These are phyloP conservation scores for Enhydra lutris DNA, from an alignment of 2,113 vertebrate species.

Conservation along the genomic window DNA sequence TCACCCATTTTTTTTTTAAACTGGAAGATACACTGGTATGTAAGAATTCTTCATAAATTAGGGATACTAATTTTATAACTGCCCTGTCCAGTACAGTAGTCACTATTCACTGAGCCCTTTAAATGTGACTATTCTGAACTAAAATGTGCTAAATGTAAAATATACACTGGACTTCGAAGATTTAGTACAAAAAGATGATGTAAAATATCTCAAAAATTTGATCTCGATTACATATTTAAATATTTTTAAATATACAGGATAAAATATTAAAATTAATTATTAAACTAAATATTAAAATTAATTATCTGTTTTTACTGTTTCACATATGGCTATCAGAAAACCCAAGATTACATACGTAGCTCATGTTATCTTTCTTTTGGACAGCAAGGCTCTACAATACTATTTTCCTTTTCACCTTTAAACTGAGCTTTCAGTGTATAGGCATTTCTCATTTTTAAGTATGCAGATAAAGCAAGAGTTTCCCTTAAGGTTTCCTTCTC, in stretches of 20 bases:
- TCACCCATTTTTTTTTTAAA: not conserved
- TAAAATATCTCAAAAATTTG: not conserved
- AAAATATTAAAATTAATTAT: conserved; percentile 5
- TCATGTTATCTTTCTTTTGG: not conserved
- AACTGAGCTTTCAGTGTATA: not conserved
- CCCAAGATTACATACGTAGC: not conserved
- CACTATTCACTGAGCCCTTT: not conserved
- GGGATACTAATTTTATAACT: not conserved
- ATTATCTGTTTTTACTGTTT: not conserved
- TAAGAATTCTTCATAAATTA: conserved; percentile 16
- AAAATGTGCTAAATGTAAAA: not conserved
- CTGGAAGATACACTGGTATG: not conserved
- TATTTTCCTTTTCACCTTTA: not conserved
- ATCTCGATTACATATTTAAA: not conserved
- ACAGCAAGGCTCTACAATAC: not conserved
- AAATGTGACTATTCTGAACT: not conserved
- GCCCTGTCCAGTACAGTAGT: not conserved
- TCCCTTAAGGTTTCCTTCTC: not conserved
- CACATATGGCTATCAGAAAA: not conserved
- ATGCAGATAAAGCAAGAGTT: not conserved
- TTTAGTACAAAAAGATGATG: conserved; percentile 19
- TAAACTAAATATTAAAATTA: not conserved
- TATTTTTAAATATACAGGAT: not conserved
- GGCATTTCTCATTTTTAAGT: conserved; percentile 13
- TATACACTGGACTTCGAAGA: not conserved